Evolutionary conservation across 2,113 vertebrate genomes (phyloP).

Genomic region (Egretta garzetta): DNA sequence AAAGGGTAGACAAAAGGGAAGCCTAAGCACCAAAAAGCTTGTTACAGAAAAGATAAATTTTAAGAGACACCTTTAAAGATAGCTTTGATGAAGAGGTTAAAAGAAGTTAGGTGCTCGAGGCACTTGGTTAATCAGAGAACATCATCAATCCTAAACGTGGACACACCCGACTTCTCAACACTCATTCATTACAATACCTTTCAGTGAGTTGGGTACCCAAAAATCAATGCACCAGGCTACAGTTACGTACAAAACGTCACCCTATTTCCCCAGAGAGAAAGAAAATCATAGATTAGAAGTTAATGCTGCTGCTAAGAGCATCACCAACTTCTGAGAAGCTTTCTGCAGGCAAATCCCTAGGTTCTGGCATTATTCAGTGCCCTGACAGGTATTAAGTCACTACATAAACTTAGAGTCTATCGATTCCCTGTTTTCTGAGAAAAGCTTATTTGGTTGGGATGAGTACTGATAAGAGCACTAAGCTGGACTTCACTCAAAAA

Average conservation of each 20-base stretch:
- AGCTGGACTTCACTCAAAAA: not conserved
- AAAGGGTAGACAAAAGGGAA: not conserved
- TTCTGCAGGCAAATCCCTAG: not conserved
- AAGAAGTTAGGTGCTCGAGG: not conserved
- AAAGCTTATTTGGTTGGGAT: not conserved
- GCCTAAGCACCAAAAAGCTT: not conserved
- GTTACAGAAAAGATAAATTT: not conserved
- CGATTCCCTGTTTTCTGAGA: not conserved
- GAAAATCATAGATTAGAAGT: not conserved
- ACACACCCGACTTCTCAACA: not conserved
- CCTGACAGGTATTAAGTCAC: not conserved
- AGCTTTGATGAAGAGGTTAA: not conserved
- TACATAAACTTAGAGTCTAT: not conserved
- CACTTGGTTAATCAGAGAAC: not conserved
- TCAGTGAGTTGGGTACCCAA: not conserved
- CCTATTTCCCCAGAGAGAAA: not conserved
- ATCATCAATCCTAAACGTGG: not conserved
- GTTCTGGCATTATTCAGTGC: not conserved
- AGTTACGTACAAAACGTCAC: rapidly evolving
- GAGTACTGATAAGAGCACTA: not conserved
- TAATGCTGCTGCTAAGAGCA: not conserved
- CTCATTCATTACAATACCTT: not conserved
- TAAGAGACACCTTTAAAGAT: not conserved
- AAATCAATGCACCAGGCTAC: not conserved
- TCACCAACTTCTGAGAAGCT: not conserved